Percentiles rank a stretch among this genome's conserved stretches.
Conservation (phyloP, 2,113 vertebrate genomes). For the Cervus canadensis region DNA sequence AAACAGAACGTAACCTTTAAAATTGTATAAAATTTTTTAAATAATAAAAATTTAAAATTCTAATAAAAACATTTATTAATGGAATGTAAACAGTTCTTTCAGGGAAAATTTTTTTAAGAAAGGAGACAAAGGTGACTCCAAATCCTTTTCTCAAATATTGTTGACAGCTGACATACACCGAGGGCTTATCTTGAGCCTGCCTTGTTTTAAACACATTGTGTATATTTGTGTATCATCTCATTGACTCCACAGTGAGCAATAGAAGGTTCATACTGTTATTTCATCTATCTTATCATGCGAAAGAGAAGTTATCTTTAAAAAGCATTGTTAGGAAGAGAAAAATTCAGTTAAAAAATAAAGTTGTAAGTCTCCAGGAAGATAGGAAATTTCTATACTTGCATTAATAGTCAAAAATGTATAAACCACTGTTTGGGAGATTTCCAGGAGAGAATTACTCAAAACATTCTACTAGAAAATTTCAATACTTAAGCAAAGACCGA, state of each 20-base stretch:
- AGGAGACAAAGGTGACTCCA: not conserved
- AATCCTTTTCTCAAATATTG: fast-evolving
- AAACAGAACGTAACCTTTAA: not conserved
- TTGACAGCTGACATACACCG: fast-evolving
- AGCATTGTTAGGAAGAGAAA: not conserved
- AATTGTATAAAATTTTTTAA: not conserved
- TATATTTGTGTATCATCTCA: fast-evolving
- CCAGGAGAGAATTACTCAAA: not conserved
- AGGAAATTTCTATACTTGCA: not conserved
- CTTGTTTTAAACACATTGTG: fast-evolving
- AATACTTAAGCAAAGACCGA: not conserved
- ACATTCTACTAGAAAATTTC: not conserved
- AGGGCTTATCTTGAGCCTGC: fast-evolving
- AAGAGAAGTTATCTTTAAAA: not conserved
- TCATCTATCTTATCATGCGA: not conserved
- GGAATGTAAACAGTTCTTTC: not conserved
- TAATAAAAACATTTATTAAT: not conserved
- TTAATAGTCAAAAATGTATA: not conserved
- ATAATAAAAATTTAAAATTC: not conserved
- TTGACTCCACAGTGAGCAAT: not conserved
- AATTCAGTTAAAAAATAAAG: not conserved
- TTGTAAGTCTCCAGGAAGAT: not conserved
- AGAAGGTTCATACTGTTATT: no score
- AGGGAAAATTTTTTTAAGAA: not conserved
- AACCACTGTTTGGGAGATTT: not conserved